Evolutionary conservation across 2,113 vertebrate species (phyloP), one percentile per base, ranked within the genome.

Genomic region (Piprites chloris): DNA sequence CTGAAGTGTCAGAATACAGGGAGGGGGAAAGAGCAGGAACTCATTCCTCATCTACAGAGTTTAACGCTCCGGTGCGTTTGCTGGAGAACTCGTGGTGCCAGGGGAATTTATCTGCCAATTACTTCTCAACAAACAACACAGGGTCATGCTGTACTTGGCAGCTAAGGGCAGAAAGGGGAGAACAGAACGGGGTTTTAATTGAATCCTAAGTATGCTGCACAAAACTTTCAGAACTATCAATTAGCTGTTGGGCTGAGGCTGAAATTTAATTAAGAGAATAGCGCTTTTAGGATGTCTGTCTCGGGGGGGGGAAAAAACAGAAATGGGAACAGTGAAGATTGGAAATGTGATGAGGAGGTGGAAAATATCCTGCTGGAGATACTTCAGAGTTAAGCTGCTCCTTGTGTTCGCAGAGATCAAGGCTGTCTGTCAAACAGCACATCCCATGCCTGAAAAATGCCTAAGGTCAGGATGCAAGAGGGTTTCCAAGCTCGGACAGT

Each of bases 91-190:
- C 5, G 0, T 96, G 87, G 50, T 83, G 74, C 67, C 1, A 9
- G 28, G 42, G 74, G 66, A 68, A 88, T 95, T 85, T 67, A 88
- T 85, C 93, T 91, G 82, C 72, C 87, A 95, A 77, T 88, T 94
- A 77, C 42, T 88, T 89, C 85, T 77, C 42, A 50, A 59, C 49
- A 95, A 91, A 63, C 63, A 93, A 55, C 30, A 7, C 46, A 85
- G 50, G 58, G 63, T 95, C 78, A 58, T 1, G 11, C 67, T 82
- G 76, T n/a, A 9, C 50, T 78, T 67, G 67, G 50, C 75, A 94
- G 75, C 62, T 78, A 82, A 85, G 53, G 75, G 53, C 68, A 95
- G 84, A 59, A 75, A n/a, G 15, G 30, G 44, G 33, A 85, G 52
- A 63, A 55, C 22, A 92, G 63, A 77, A 12, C 10, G 49, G 39